Conservation (phyloP, 2,888 invertebrate genomes). For the Chesias legatella region DNA sequence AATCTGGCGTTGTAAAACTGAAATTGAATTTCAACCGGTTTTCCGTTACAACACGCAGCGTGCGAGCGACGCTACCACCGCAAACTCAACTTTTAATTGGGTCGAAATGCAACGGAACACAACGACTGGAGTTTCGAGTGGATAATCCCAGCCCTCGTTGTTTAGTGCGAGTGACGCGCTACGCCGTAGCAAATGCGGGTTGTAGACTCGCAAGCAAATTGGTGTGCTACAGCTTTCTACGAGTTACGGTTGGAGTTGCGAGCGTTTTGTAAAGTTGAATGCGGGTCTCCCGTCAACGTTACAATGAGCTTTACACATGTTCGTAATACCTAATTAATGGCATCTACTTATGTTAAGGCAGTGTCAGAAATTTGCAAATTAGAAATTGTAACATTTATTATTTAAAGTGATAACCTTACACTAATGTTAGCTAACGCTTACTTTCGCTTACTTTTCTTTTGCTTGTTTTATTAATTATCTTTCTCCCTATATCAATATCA, state of each 20-base stretch:
- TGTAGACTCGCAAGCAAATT: slow-evolving; percentile 20
- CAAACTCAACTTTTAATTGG: slow-evolving; percentile 28
- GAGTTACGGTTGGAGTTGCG: slow-evolving; percentile 5
- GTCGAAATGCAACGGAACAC: slow-evolving; percentile 23
- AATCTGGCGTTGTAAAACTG: slow-evolving; percentile 26
- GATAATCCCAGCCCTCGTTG: slow-evolving; percentile 21
- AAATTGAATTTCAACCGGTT: slow-evolving; percentile 25
- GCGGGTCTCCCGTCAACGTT: slow-evolving; percentile 13
- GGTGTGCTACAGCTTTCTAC: slow-evolving; percentile 22
- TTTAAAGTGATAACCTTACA: too few relatives aligned
- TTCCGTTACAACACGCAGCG: slow-evolving; percentile 15
- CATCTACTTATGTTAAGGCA: too few relatives aligned
- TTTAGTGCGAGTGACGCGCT: slow-evolving; percentile 14
- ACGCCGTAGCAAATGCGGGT: slow-evolving; percentile 19
- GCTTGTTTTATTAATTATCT: too few relatives aligned
- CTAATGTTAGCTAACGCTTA: too few relatives aligned
- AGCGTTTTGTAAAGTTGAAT: slow-evolving; percentile 6
- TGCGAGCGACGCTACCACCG: slow-evolving; percentile 22
- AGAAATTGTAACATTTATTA: too few relatives aligned
- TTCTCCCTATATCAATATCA: too few relatives aligned
- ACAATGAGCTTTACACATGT: slow-evolving; percentile 10
- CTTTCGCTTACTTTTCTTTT: too few relatives aligned
- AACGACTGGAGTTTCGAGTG: slow-evolving; percentile 18
- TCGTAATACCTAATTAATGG: neutral
- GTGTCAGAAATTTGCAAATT: too few relatives aligned